Evolutionary conservation across 2,113 vertebrate genomes (phyloP).

Genomic region (Halcyon malimbica): DNA sequence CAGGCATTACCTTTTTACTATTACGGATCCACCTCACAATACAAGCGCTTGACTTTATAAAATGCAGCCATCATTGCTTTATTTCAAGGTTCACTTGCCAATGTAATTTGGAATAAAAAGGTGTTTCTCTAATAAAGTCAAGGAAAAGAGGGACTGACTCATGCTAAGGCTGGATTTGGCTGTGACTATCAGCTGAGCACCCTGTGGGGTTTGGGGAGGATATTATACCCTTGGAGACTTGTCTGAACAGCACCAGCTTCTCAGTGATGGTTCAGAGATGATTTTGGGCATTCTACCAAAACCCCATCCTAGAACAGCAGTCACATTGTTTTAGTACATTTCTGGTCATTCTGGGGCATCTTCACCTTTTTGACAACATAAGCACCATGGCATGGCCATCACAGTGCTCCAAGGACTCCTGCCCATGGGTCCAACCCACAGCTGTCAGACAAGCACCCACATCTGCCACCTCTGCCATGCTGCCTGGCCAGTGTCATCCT

Average conservation of each 20-base stretch:
- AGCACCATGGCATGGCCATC: fast-evolving
- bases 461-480: not conserved
- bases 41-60: fast-evolving
- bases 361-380: not conserved
- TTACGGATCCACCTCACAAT: not conserved
- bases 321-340: not conserved
- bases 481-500: not conserved
- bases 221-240: not conserved
- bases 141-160: not conserved
- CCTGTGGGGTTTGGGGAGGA: not conserved
- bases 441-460: fast-evolving
- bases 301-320: not conserved
- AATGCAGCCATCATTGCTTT: not conserved
- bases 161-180: not conserved
- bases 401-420: not conserved
- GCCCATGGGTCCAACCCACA: not conserved
- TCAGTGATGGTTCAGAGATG: fast-evolving
- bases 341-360: not conserved
- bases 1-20: not conserved
- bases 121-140: not conserved
- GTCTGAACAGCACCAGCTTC: not conserved
- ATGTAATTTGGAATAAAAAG: not conserved
- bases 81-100: not conserved
- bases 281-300: not conserved
- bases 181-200: not conserved